phyloP scores from a whole-genome alignment of 2,113 vertebrate genomes.

The Pelodiscus sinensis region DNA sequence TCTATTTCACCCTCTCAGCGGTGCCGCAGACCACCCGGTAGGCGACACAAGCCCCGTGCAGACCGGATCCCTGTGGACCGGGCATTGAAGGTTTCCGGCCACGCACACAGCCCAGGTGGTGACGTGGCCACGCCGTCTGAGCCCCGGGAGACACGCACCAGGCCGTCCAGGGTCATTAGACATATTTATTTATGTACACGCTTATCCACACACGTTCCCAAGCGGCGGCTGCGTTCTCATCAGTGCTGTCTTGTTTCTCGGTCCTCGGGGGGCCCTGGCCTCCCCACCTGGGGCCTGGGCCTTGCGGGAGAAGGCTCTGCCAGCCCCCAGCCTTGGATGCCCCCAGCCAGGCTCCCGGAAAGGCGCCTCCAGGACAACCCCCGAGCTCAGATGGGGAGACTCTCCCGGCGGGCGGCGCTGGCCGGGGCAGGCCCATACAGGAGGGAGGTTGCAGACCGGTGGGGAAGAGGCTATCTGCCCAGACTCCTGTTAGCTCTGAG shows the following conservation, averaged over 20 bases:
- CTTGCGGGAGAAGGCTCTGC: too few species aligned
- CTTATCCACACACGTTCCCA: constrained; percentile 63
- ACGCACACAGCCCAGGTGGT: background rate
- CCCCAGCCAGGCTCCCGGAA: background rate
- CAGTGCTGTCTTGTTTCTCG: constrained; percentile 6
- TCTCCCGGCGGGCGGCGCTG: background rate
- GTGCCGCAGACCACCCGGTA: too few species aligned
- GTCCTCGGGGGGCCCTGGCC: too few species aligned
- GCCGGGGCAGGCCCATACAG: background rate
- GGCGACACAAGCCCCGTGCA: too few species aligned
- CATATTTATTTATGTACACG: constrained; percentile 77
- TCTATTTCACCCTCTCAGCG: too few species aligned
- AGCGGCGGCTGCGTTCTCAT: background rate
- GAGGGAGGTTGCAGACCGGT: background rate
- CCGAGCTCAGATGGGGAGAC: too few species aligned
- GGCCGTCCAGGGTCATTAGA: constrained; percentile 15
- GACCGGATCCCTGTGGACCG: background rate
- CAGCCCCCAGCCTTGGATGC: background rate
- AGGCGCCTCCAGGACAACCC: background rate
- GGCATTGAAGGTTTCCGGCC: background rate
- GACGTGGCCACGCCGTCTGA: background rate
- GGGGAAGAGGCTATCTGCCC: background rate
- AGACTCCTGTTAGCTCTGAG: background rate
- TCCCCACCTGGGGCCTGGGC: background rate
- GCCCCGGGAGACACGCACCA: background rate